Evolutionary conservation across 2,113 vertebrate species (phyloP).

Genomic region (Thamnophis sirtalis): DNA sequence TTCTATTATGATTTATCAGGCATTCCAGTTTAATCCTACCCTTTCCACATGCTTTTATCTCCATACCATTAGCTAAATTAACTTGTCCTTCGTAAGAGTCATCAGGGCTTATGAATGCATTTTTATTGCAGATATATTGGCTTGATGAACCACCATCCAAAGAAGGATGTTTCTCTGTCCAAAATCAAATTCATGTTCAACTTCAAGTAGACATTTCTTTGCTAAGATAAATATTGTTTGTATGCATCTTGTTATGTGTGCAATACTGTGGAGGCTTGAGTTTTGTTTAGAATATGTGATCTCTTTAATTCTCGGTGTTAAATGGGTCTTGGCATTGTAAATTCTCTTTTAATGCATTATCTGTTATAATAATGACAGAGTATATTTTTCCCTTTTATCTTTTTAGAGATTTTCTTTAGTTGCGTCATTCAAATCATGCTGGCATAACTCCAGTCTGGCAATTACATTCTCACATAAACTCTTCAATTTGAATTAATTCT

Average conservation of each 20-base stretch:
- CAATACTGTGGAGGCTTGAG: background rate
- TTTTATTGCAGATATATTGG: background rate
- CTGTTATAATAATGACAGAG: background rate
- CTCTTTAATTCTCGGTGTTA: background rate
- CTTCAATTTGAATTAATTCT: background rate
- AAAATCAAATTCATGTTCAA: background rate
- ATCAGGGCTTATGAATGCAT: background rate
- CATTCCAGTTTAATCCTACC: background rate
- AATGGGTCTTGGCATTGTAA: background rate
- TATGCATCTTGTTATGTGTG: background rate
- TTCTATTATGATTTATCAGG: background rate
- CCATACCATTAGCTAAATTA: background rate
- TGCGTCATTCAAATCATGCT: background rate
- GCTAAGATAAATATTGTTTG: background rate
- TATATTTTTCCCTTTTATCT: background rate
- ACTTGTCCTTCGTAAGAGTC: background rate
- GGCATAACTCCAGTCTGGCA: background rate
- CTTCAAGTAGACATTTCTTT: background rate
- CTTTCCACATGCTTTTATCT: background rate
- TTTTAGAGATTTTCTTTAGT: background rate
- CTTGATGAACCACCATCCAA: background rate
- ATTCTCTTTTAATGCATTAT: background rate
- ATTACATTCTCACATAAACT: background rate
- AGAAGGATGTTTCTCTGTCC: background rate
- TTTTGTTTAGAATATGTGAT: background rate